Evolutionary conservation across 2,888 invertebrate genomes (phyloP), one percentile per base, ranked within the genome.

Genomic region (Drosophila colorata): DNA sequence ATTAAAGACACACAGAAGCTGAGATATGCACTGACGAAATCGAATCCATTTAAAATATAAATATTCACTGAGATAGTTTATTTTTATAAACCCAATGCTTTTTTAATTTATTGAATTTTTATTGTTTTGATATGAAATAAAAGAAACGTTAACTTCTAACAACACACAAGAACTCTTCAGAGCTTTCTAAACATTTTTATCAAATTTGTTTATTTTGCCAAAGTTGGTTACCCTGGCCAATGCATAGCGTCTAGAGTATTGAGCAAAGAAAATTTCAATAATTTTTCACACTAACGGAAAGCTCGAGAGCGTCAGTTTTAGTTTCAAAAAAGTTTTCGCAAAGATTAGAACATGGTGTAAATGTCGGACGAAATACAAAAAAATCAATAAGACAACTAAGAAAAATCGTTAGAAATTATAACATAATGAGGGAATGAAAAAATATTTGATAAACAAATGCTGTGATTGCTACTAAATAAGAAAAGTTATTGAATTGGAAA

Each of bases 281-380:
- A 83, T 90, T 88, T 78, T 80, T 75, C 70, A 69, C 81, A 69
- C 61, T 56, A 52, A 52, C 64, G 52, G 55, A 81, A 81, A 78
- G 76, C 79, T 84, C 65, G 63, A 65, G 67, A 74, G 64, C 71
- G 52, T 65, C 60, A 49, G 73, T 88, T 86, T 82, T 69, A 91
- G 90, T 90, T 90, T 89, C 60, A 71, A 78, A 88, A 88, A 84
- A 79, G 90, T 87, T 90, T 91, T 88, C 79, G 78, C 82, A 82
- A 83, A 83, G 76, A 78, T 80, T 85, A 78, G 81, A 84, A 74
- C 89, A 74, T 60, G 59, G 49, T 49, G 52, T 60, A 16, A 43
- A 35, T 43, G 67, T 55, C 69, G 53, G 69, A 65, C 33, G 43
- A 66, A 40, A 52, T 16, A 18, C 41, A 60, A 48, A 18, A 66